phyloP scores from a whole-genome alignment of 2,888 invertebrate genomes.

The Thyatira batis region DNA sequence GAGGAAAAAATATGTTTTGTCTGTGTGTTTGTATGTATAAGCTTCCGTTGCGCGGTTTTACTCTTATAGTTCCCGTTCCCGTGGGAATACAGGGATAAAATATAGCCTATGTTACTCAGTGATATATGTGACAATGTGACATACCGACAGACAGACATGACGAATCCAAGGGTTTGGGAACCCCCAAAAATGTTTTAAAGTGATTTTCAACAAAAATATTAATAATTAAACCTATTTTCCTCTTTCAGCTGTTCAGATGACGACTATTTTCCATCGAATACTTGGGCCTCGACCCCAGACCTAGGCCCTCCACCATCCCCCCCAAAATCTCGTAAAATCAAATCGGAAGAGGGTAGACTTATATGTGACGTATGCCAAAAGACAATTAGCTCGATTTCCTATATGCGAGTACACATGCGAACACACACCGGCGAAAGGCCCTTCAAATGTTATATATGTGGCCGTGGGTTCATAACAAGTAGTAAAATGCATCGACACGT shows the following conservation, averaged over 20 bases:
- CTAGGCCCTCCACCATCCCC: conserved; percentile 21
- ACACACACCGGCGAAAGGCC: conserved; percentile 72
- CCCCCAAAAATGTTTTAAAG: too few relatives aligned
- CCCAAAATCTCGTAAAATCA: conserved; percentile 6
- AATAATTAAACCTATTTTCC: conserved; percentile 12
- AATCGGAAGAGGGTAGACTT: conserved; percentile 17
- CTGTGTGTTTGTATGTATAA: too few relatives aligned
- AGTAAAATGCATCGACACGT: conserved; percentile 74
- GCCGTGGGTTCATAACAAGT: conserved; percentile 64
- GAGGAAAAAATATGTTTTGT: too few relatives aligned
- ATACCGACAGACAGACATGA: too few relatives aligned
- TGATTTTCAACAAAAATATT: too few relatives aligned
- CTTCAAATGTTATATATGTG: conserved; percentile 62
- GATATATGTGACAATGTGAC: too few relatives aligned
- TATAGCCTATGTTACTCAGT: too few relatives aligned
- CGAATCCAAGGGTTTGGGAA: too few relatives aligned
- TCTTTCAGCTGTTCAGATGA: conserved; percentile 52
- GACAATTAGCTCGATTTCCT: conserved; percentile 54
- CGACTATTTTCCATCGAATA: conserved; percentile 70
- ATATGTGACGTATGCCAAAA: conserved; percentile 59
- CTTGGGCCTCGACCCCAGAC: conserved; percentile 55
- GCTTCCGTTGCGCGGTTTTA: too few relatives aligned
- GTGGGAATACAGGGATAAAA: too few relatives aligned
- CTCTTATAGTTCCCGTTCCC: too few relatives aligned
- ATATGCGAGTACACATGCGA: conserved; percentile 64